phyloP scores from a whole-genome alignment of 2,797 vertebrate species.

The Etheostoma nigrum region DNA sequence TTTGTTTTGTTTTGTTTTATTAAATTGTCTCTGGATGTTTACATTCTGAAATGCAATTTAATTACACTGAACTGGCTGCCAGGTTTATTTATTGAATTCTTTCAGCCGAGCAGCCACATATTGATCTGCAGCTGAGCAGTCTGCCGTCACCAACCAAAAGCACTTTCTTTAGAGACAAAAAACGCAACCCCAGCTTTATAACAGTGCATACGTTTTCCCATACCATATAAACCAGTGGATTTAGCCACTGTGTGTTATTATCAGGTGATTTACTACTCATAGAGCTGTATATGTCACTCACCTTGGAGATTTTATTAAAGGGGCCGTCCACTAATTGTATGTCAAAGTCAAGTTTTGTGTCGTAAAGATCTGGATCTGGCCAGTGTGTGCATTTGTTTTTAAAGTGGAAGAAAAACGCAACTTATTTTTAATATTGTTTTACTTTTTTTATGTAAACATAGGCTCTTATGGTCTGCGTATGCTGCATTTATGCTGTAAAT shows the following conservation, averaged over 20 bases:
- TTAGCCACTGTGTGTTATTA: not conserved
- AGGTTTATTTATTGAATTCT: not conserved
- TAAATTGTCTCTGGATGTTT: not conserved
- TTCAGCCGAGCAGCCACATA: conserved; percentile 12
- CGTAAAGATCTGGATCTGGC: no score
- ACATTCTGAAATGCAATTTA: not conserved
- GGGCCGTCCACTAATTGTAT: not conserved
- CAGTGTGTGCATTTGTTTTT: no score
- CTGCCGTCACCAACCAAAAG: not conserved
- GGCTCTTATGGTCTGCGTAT: no score
- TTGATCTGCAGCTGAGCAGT: conserved; percentile 1
- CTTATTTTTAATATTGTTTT: no score
- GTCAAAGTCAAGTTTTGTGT: not conserved
- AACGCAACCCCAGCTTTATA: not conserved
- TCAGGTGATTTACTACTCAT: conserved; percentile 24
- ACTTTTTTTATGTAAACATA: no score
- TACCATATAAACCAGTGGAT: not conserved
- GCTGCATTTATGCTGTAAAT: no score
- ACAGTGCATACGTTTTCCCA: not conserved
- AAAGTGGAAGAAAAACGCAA: no score
- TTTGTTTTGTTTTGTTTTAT: not conserved
- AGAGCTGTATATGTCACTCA: not conserved
- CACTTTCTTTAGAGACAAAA: not conserved
- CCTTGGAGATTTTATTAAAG: not conserved
- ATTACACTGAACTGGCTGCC: not conserved